A percentile compares a stretch with the other conserved stretches of the same genome.
phyloP scores from a whole-genome alignment of 2,797 vertebrate species.

The Varecia variegata region DNA sequence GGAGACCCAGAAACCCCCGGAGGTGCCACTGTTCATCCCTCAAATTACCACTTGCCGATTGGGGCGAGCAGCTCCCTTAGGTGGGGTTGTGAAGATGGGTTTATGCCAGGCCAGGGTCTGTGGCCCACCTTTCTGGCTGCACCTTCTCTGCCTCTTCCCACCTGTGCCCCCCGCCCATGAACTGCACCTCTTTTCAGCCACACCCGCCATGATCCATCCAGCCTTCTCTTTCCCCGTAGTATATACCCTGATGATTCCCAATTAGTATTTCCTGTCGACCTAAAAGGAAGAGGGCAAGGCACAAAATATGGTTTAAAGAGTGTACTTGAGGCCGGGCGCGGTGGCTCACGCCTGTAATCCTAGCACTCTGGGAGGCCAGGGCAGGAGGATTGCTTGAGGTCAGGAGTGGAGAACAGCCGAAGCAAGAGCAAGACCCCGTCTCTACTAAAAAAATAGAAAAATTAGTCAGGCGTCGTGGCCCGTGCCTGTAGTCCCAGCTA shows the following conservation, averaged over 20 bases:
- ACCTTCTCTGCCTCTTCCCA: background rate
- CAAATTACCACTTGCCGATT: fast-evolving
- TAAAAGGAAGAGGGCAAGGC: too few relatives aligned
- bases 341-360: too few relatives aligned
- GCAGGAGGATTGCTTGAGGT: too few relatives aligned
- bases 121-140: background rate
- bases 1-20: background rate
- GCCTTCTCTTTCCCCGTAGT: background rate
- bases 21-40: too few relatives aligned
- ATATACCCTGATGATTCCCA: background rate
- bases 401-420: too few relatives aligned
- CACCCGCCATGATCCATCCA: background rate
- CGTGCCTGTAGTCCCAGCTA: too few relatives aligned
- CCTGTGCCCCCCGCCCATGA: background rate
- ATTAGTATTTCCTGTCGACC: background rate
- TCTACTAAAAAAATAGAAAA: too few relatives aligned
- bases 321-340: too few relatives aligned
- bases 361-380: too few relatives aligned
- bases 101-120: background rate
- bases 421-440: too few relatives aligned
- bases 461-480: fast-evolving
- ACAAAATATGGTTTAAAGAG: too few relatives aligned
- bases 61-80: background rate
- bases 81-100: too few relatives aligned
- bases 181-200: background rate